Evolutionary conservation across 2,888 invertebrate genomes (phyloP), one percentile per base, ranked within the genome.

Genomic region (Volucella inflata): DNA sequence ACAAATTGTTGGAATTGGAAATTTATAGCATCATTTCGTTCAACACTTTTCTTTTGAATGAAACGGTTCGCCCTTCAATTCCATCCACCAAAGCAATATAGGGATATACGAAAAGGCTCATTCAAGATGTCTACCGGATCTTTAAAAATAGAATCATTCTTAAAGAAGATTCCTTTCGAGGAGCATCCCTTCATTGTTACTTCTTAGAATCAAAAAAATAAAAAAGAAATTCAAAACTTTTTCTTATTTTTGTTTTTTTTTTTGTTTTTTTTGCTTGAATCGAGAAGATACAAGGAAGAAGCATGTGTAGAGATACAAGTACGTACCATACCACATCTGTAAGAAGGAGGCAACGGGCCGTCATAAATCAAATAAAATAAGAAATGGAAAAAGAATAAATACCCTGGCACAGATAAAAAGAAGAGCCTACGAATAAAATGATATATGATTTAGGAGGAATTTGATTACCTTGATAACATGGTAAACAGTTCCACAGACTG

Each of bases 391-490:
- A 62, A 46, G 55, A 76, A 11, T 12, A 3, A 76, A 11, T 12
- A 3, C 10, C 14, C 30, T 14, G 17, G 44, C 10, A 64, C 38
- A 67, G 14, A 21, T 30, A 42, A 11, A 14, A 55, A 30, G 42
- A 30, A 68, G 21, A 46, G 8, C 68, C 16, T 44, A 16, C 40
- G 65, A 67, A 74, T 48, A 40, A 67, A 80, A 80, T 75, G 75
- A 80, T 80, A 64, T 80, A 77, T 68, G 70, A 21, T 46, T 70
- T 55, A 60, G 60, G 42, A 55, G 38, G 77, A 77, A 70, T 70
- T 70, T 77, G 77, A 77, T 77, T 77, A 70, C 70, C 77, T 53
- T 70, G 60, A 77, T 70, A 77, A 62, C 42, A 51, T 60, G 67
- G 50, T 74, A 53, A 67, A 67, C 60, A 60, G 60, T 51, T 21